Percentiles rank a stretch among this genome's conserved stretches.
These are phyloP conservation scores for Erithacus rubecula DNA, from an alignment of 2,797 vertebrate species.

Conservation along the genomic window DNA sequence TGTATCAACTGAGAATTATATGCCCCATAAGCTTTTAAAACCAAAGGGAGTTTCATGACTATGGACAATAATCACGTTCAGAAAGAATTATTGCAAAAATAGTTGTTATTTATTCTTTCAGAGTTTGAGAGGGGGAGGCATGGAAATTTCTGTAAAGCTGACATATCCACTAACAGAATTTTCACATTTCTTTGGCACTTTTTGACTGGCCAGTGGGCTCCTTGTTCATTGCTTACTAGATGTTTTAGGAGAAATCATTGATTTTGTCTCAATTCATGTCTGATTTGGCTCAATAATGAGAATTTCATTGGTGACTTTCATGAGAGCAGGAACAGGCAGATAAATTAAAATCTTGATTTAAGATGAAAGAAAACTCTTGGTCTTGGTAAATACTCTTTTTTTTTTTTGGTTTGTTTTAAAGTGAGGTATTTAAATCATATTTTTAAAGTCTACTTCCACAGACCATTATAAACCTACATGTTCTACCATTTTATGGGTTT, in stretches of 20 bases:
- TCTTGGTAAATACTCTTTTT: not conserved
- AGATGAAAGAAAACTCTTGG: not conserved
- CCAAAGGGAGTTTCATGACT: not conserved
- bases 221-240: not conserved
- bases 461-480: not conserved
- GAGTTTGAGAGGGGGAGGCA: accelerated
- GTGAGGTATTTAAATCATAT: not conserved
- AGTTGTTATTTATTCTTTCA: not conserved
- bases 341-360: not conserved
- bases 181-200: not conserved
- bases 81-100: not conserved
- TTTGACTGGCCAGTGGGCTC: not conserved
- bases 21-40: not conserved
- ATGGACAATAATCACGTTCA: not conserved
- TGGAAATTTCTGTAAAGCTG: not conserved
- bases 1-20: not conserved
- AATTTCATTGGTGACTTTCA: not conserved
- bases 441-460: not conserved
- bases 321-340: not conserved
- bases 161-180: not conserved
- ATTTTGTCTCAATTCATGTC: not conserved
- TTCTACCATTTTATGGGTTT: not conserved
- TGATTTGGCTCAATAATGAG: not conserved
- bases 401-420: not conserved
- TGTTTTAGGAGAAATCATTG: not conserved